Evolutionary conservation across 53 echinoderm and acorn worm genomes (phyloP).

Genomic region (Hippasteria phrygiana): DNA sequence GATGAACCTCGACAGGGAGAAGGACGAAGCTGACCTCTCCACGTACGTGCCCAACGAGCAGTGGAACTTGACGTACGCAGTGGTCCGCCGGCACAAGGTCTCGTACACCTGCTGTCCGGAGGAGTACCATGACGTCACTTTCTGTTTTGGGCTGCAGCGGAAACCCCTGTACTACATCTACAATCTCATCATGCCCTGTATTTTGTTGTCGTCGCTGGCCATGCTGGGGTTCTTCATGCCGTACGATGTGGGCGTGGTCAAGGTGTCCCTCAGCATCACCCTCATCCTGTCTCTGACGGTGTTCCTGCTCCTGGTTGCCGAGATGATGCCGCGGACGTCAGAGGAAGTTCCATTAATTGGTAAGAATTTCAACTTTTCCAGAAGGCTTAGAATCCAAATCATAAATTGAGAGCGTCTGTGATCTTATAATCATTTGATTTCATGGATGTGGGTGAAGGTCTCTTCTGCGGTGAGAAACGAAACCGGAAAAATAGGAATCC

Average conservation of each 20-base stretch:
- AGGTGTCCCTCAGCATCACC: slow-evolving; percentile 94
- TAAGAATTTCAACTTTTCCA: slow-evolving; percentile 42
- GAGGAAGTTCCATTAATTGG: slow-evolving; percentile 94
- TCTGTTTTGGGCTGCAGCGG: slow-evolving; percentile 89
- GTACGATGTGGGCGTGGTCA: slow-evolving; percentile 98
- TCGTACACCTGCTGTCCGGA: slow-evolving; percentile 90
- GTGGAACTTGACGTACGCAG: slow-evolving; percentile 88
- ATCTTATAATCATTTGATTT: too few relatives aligned
- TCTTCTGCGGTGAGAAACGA: too few relatives aligned
- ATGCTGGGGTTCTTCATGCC: slow-evolving; percentile 99
- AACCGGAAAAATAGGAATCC: too few relatives aligned
- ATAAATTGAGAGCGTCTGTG: too few relatives aligned
- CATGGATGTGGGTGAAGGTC: too few relatives aligned
- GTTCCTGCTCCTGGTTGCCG: slow-evolving; percentile 92
- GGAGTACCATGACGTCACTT: slow-evolving; percentile 92
- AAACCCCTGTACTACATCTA: slow-evolving; percentile 98
- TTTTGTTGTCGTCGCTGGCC: slow-evolving; percentile 89
- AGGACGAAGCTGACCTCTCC: slow-evolving; percentile 67
- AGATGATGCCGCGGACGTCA: slow-evolving; percentile 98
- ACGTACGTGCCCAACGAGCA: slow-evolving; percentile 92
- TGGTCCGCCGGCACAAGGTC: slow-evolving; percentile 76
- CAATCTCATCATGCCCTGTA: slow-evolving; percentile 98
- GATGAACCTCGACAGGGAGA: slow-evolving; percentile 82
- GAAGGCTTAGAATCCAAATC: not conserved
- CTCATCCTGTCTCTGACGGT: slow-evolving; percentile 95